These are phyloP conservation scores for Oxygymnocypris stewartii DNA, from an alignment of 2,113 vertebrate genomes.

Conservation along the genomic window DNA sequence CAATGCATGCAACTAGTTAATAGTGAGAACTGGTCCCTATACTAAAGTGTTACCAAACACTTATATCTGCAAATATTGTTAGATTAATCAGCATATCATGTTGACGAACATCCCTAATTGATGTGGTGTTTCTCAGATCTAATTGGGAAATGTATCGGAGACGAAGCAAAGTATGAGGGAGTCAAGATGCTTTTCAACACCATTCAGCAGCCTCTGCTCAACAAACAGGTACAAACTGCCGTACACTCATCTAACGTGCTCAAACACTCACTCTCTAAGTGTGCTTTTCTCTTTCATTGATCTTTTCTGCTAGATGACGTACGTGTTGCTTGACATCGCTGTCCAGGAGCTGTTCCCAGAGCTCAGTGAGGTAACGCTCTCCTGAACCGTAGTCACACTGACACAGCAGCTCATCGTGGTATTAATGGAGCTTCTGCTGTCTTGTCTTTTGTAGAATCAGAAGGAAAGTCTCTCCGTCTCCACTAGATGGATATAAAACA, in stretches of 20 bases:
- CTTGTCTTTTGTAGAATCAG: conserved; percentile 32
- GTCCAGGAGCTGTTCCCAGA: conserved; percentile 94
- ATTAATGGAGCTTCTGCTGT: background rate
- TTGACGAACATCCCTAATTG: background rate
- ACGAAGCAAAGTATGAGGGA: conserved; percentile 87
- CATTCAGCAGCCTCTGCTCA: conserved; percentile 93
- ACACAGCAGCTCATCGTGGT: background rate
- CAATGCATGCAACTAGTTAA: too few relatives aligned
- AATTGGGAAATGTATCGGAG: conserved; percentile 85
- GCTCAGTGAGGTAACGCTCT: conserved; percentile 79
- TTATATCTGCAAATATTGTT: background rate
- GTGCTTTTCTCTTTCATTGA: background rate
- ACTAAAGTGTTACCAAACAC: too few relatives aligned
- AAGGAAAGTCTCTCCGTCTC: conserved; percentile 8
- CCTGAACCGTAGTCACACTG: background rate
- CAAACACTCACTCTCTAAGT: background rate
- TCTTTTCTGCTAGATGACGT: conserved; percentile 82
- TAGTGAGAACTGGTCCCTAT: too few relatives aligned
- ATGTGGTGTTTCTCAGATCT: conserved; percentile 74
- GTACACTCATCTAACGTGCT: background rate
- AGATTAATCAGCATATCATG: background rate
- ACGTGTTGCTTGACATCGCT: conserved; percentile 89
- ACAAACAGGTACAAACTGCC: conserved; percentile 86
- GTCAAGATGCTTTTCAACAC: conserved; percentile 87
- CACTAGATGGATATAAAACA: conserved; percentile 14